A percentile compares a stretch with the other conserved stretches of the same genome.
phyloP scores from a whole-genome alignment of 2,797 vertebrate genomes.

The Bufotes viridis region DNA sequence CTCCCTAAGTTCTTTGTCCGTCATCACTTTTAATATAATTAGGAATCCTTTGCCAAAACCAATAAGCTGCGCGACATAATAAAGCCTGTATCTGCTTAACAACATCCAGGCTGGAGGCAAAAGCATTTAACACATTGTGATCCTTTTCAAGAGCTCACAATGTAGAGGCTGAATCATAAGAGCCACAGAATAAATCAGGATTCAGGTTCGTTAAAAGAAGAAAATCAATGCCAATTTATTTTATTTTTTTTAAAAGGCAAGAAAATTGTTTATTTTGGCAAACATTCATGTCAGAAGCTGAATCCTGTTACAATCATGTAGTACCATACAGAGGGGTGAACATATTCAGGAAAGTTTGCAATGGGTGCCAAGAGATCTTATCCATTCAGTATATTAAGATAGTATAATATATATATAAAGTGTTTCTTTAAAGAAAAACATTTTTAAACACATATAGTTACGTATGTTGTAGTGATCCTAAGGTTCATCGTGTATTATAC shows the following conservation, averaged over 20 bases:
- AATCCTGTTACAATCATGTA: not conserved
- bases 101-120: slow-evolving; percentile 30
- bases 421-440: too few relatives aligned
- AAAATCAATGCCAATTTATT: not conserved
- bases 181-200: not conserved
- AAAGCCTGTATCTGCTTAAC: slow-evolving; percentile 44
- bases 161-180: not conserved
- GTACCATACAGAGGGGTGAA: not conserved
- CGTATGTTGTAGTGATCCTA: too few relatives aligned
- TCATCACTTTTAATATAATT: slow-evolving; percentile 56
- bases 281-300: not conserved
- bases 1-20: slow-evolving; percentile 44
- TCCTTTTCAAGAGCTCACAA: not conserved
- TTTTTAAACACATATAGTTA: too few relatives aligned
- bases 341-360: not conserved
- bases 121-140: slow-evolving; percentile 18
- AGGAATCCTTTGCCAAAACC: slow-evolving; percentile 35
- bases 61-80: slow-evolving; percentile 49
- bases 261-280: not conserved
- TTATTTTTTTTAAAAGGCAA: not conserved
- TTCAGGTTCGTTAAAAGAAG: not conserved
- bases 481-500: too few relatives aligned
- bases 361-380: not conserved
- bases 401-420: too few relatives aligned
- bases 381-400: not conserved